phyloP scores from a whole-genome alignment of 2,113 vertebrate species.

The Himantopus leucocephalus region DNA sequence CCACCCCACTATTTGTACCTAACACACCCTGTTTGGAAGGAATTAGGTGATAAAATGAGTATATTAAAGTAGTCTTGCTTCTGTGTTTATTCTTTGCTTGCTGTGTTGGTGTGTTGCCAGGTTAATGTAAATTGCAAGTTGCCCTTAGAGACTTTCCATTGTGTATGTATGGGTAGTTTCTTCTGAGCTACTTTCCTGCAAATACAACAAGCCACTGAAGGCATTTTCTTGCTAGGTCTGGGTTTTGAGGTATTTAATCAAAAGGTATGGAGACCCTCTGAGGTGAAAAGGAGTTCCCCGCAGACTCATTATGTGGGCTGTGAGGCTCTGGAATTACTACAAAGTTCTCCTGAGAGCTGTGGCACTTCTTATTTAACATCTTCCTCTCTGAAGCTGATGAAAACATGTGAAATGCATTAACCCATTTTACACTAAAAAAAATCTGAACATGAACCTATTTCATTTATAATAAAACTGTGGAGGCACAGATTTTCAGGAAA shows the following conservation, averaged over 20 bases:
- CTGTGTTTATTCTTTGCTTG: neutral
- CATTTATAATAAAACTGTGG: neutral
- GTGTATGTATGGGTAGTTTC: neutral
- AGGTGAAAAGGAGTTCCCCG: neutral
- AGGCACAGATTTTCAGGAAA: neutral
- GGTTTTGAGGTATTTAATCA: neutral
- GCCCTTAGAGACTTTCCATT: neutral
- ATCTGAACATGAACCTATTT: neutral
- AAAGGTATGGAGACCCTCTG: neutral
- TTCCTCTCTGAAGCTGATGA: neutral
- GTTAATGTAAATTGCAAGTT: neutral
- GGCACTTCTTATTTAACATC: neutral
- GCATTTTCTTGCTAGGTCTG: neutral
- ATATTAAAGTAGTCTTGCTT: neutral
- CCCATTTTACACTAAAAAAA: neutral
- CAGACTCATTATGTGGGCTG: neutral
- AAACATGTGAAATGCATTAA: neutral
- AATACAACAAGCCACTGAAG: neutral
- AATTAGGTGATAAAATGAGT: neutral
- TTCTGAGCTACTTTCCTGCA: neutral
- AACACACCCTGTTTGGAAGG: rapidly evolving
- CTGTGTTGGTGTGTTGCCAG: neutral
- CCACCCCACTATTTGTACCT: neutral
- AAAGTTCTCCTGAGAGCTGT: neutral
- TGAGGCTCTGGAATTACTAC: neutral